Conservation (phyloP, 2,113 vertebrate genomes). For the Agapornis roseicollis region DNA sequence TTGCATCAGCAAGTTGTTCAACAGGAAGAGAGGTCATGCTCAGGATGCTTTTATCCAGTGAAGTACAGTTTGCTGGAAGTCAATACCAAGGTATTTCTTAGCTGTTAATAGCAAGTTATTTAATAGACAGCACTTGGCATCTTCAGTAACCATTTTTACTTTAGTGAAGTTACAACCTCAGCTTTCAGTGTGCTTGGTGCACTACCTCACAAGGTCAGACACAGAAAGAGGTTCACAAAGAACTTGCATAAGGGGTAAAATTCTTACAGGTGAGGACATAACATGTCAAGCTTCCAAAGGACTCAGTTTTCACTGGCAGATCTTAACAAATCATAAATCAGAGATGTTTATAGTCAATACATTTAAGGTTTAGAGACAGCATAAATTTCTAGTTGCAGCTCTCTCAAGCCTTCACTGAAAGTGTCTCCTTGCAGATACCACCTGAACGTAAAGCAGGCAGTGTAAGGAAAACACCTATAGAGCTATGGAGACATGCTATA, state of each 20-base stretch:
- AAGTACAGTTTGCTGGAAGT: neutral
- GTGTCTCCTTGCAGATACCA: neutral
- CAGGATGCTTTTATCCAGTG: neutral
- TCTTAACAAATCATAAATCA: neutral
- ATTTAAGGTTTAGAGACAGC: neutral
- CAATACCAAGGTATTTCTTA: neutral
- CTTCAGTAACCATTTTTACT: neutral
- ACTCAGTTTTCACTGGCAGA: neutral
- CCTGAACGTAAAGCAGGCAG: neutral
- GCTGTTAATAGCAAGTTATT: neutral
- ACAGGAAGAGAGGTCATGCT: neutral
- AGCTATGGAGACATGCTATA: neutral
- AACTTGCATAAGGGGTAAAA: neutral
- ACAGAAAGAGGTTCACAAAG: neutral
- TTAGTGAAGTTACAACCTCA: neutral
- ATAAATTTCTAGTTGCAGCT: accelerated
- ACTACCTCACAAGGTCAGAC: neutral
- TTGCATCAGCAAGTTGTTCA: neutral
- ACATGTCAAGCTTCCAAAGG: neutral
- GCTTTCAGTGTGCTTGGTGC: neutral
- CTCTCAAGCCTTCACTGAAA: neutral
- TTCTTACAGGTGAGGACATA: neutral
- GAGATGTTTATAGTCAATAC: accelerated
- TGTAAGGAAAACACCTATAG: neutral
- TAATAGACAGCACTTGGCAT: neutral